A percentile compares a stretch with the other conserved stretches of the same genome.
Conservation (phyloP, 1,140 invertebrate species). For the Rhopalosiphum maidis region DNA sequence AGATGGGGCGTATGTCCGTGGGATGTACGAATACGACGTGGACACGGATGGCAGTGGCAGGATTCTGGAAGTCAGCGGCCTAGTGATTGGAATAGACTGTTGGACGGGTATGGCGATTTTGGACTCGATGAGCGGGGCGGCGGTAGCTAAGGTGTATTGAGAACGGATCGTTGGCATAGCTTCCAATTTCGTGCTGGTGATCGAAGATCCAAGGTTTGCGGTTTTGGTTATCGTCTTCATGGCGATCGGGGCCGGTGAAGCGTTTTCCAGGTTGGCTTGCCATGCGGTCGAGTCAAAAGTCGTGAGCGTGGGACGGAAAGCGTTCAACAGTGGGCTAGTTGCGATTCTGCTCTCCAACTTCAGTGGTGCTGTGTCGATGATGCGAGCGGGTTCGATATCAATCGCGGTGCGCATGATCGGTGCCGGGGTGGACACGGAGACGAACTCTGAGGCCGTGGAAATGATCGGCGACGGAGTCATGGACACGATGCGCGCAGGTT, state of each 20-base stretch:
- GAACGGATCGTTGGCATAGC: neutral
- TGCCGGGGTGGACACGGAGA: neutral
- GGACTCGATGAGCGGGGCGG: neutral
- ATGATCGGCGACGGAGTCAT: neutral
- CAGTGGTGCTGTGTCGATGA: neutral
- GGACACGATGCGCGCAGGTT: neutral
- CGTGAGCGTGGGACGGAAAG: neutral
- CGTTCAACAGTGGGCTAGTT: neutral
- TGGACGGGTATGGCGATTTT: neutral
- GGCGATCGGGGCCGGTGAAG: neutral
- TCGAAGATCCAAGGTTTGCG: neutral
- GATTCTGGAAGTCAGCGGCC: neutral
- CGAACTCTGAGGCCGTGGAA: neutral
- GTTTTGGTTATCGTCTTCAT: neutral
- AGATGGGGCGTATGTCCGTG: neutral
- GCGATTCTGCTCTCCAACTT: neutral
- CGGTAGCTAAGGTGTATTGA: neutral
- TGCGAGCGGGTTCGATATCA: neutral
- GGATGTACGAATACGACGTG: neutral
- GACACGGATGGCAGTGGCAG: neutral
- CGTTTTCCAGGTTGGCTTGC: neutral
- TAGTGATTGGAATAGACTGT: neutral
- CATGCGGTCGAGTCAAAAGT: neutral
- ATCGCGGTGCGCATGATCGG: neutral
- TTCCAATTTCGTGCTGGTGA: neutral